These are phyloP conservation scores for Osmerus eperlanus DNA, from an alignment of 2,113 vertebrate genomes.

Conservation along the genomic window DNA sequence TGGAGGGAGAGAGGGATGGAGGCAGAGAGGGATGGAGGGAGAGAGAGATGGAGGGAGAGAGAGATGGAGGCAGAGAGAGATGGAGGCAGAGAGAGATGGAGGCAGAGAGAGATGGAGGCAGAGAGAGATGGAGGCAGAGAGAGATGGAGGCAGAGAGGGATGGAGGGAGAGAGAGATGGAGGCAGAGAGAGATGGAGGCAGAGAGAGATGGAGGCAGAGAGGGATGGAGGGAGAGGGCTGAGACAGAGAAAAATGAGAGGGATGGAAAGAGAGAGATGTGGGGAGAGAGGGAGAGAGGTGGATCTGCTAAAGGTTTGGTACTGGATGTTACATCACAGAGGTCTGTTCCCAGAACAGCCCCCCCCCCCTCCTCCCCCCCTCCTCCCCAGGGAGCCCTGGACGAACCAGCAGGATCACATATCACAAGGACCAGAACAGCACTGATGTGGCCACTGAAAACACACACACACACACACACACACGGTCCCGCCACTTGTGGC, in stretches of 20 bases:
- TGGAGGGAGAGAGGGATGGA: neutral
- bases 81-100: neutral
- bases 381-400: conserved; percentile 37
- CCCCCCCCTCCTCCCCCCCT: no score
- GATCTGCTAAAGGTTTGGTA: no score
- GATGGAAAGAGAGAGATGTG: no score
- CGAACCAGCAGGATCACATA: conserved; percentile 58
- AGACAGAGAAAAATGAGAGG: no score
- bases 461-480: conserved; percentile 45
- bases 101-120: neutral
- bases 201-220: no score
- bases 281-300: no score
- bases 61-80: neutral
- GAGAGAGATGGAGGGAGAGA: neutral
- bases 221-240: no score
- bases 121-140: conserved; percentile 9
- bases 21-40: neutral
- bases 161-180: neutral
- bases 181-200: no score
- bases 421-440: conserved; percentile 49
- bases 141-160: neutral
- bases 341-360: no score
- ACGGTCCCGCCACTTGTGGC: conserved; percentile 54
- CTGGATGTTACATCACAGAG: no score
- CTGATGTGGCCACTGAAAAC: conserved; percentile 70